phyloP scores from a whole-genome alignment of 2,797 vertebrate species.

The Gouania willdenowi region DNA sequence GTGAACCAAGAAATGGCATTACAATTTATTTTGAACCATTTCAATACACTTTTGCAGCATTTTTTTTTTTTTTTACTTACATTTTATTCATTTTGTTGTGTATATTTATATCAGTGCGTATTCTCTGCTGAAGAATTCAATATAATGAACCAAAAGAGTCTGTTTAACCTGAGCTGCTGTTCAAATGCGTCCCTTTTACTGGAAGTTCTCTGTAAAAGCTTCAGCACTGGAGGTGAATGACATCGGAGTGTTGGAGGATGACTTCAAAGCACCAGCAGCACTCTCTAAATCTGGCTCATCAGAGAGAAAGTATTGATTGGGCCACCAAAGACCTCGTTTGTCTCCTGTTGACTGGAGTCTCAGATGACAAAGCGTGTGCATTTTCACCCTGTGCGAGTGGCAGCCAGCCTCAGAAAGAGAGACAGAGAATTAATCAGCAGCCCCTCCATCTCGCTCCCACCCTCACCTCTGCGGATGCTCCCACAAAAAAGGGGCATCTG shows the following conservation, averaged over 20 bases:
- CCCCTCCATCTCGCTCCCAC: constrained; percentile 3
- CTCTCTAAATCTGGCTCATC: constrained; percentile 48
- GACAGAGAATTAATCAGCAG: constrained; percentile 66
- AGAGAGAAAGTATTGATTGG: constrained; percentile 54
- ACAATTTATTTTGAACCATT: no score
- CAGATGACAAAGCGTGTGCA: constrained; percentile 50
- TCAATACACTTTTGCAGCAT: no score
- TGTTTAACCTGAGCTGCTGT: no score
- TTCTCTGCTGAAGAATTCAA: no score
- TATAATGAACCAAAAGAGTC: no score
- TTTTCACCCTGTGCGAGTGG: constrained; percentile 50
- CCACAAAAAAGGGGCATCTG: constrained; percentile 42
- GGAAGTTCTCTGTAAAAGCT: no score
- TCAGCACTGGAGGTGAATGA: constrained; percentile 26
- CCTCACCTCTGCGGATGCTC: constrained; percentile 37
- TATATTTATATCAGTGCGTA: no score
- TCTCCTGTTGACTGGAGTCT: constrained; percentile 50
- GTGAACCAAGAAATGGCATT: no score
- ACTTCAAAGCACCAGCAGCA: constrained; percentile 27
- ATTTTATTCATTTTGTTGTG: no score
- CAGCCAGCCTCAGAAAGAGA: constrained; percentile 48
- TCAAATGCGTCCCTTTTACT: no score
- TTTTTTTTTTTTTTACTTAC: no score
- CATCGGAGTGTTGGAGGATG: constrained; percentile 11
- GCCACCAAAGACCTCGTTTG: constrained; percentile 53